Percentiles rank a stretch among this genome's conserved stretches.
Conservation (phyloP, 2,113 vertebrate species). For the Mugil cephalus region DNA sequence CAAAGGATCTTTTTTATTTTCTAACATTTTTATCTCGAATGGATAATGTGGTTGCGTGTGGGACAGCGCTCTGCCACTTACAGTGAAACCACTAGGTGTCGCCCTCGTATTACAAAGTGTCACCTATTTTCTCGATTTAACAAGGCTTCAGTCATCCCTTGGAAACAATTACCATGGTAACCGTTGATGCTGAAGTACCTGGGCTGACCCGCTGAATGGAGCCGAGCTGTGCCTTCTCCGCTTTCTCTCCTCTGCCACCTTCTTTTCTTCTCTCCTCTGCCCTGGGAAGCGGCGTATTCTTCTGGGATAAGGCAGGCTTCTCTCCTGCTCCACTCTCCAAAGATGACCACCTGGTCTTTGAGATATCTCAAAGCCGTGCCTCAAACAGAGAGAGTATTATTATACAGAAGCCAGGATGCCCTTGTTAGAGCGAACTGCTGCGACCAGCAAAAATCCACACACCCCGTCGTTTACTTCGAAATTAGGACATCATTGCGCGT, state of each 20-base stretch:
- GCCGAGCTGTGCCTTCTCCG: neutral
- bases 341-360: constrained; percentile 7
- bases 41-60: neutral
- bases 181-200: constrained; percentile 28
- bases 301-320: neutral
- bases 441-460: constrained; percentile 12
- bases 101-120: constrained; percentile 22
- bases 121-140: neutral
- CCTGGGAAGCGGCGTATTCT: neutral
- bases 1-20: no score
- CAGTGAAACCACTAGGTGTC: constrained; percentile 58
- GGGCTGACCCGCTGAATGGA: constrained; percentile 9
- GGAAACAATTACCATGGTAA: constrained; percentile 31
- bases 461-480: constrained; percentile 10
- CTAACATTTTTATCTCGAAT: neutral
- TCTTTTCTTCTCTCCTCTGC: neutral
- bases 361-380: constrained; percentile 21
- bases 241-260: neutral
- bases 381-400: constrained; percentile 12
- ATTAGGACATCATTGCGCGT: neutral
- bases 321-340: neutral
- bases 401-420: constrained; percentile 2
- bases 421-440: constrained; percentile 33
- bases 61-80: neutral
- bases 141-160: neutral